Conservation (phyloP, 1,140 invertebrate genomes). For the Tetramorium simillimum region DNA sequence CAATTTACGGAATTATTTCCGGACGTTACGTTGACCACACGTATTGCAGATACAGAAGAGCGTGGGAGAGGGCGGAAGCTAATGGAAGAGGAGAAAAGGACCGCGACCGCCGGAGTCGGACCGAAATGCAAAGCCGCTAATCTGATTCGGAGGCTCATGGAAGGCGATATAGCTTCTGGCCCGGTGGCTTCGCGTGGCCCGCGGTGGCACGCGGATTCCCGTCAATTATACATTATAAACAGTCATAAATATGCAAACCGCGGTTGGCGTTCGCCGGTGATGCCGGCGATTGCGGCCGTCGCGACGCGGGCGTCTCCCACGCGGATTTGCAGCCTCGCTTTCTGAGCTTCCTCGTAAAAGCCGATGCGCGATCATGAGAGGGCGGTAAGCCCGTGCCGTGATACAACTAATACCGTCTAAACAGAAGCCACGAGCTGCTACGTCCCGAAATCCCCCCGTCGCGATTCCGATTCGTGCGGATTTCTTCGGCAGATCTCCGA, state of each 20-base stretch:
- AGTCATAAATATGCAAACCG: constrained; percentile 77
- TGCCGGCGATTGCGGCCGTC: constrained; percentile 61
- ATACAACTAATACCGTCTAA: constrained; percentile 1
- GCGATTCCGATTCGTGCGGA: neutral
- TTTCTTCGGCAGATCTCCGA: neutral
- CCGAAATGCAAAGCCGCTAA: constrained; percentile 77
- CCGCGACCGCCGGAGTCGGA: constrained; percentile 59
- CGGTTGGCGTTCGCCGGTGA: neutral
- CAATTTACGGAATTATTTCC: constrained; percentile 53
- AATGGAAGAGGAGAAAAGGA: neutral
- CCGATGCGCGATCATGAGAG: constrained; percentile 52
- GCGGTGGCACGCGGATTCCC: constrained; percentile 71
- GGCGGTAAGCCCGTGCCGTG: neutral
- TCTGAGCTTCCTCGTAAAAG: constrained; percentile 12
- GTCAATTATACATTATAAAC: constrained; percentile 79
- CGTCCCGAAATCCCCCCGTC: neutral
- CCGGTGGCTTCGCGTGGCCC: constrained; percentile 56
- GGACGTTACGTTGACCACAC: constrained; percentile 5
- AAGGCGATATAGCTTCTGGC: constrained; percentile 63
- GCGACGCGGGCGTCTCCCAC: constrained; percentile 63
- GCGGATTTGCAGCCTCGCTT: constrained; percentile 72
- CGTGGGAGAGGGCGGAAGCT: neutral
- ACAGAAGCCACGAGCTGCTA: neutral
- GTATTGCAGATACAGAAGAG: neutral
- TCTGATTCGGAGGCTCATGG: constrained; percentile 74